Evolutionary conservation across 2,113 vertebrate genomes (phyloP), one percentile per base, ranked within the genome.

Genomic region (Donacobius atricapilla): DNA sequence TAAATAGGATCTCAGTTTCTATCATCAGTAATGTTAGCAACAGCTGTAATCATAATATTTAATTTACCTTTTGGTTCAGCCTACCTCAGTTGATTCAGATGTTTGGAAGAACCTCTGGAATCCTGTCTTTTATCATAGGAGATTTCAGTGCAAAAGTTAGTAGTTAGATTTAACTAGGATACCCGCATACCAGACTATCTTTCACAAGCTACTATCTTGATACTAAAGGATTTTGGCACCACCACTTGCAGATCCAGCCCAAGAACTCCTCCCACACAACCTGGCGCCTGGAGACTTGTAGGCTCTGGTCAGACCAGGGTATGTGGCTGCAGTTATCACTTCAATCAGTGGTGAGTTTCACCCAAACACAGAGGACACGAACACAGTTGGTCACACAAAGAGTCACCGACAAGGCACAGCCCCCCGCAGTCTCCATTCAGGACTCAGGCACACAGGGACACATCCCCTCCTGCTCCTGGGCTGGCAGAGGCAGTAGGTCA

Each of bases 341-440:
- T 77, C 30, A 60, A 19, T 8, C 19, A 56, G 8, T 11, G 44
- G 16, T 27, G 47, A 71, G 25, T 44, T 44, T 61, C 78, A 30
- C 30, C 47, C 22, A 25, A 1, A 3, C 9, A 11, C 14, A 45
- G 20, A 33, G 9, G 15, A 24, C 31, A 33, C 2, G 0, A 7
- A 17, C 16, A 8, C 0, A 10, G 40, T 1, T 0, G 0, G 11
- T 40, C 39, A 54, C 22, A n/a, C 15, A 45, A 18, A 24, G 57
- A 30, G 13, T 8, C 44, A 33, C 17, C 18, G 48, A 18, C 0
- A 0, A 48, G 50, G 15, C 2, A 2, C 21, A 65, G 18, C 13
- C 6, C 11, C 44, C 28, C 2, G 20, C 8, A 56, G 13, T 21
- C 56, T 10, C 15, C 5, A 8, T 1, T 35, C 17, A 21, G 51